Evolutionary conservation across 2,113 vertebrate species (phyloP), one percentile per base, ranked within the genome.

Genomic region (Corythornis vintsioides): DNA sequence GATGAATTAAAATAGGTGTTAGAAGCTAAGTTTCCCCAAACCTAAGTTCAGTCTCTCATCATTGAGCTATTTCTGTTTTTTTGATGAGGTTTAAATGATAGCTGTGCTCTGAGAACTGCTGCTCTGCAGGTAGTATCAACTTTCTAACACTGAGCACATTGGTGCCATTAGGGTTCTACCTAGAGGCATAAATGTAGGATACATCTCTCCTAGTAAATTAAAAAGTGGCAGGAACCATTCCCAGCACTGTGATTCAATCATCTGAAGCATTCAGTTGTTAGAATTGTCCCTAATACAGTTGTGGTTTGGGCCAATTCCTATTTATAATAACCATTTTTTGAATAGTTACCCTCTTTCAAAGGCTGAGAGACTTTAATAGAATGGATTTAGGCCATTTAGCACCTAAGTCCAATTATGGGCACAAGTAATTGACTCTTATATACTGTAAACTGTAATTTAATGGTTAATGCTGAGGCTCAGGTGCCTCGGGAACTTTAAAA

Each of bases 51-150:
- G 73, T 55, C 38, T 59, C 47, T 77, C 42, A 74, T 47, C 60
- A 74, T 38, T 28, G 42, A 83, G 64, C 16, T 86, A 59, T 80
- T 92, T 93, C 33, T 87, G 17, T 66, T 14, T 63, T 63, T 93
- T 90, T 92, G 64, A 91, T 74, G 64, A 90, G 38, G 10, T 88
- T 92, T 92, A 88, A 90, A 88, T 80, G 5, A 38, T 77, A 90
- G 42, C 38, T 77, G 29, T 80, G 64, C 52, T 92, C 33, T 74
- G 67, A 73, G 75, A 80, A 86, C 38, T 77, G 31, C 26, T 83
- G 38, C 10, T 71, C 21, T 18, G 17, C 45, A 53, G 33, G 26
- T 72, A 47, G 7, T 31, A 79, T 75, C 66, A 75, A 6, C 71
- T 69, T 85, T 75, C 42, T 79, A 63, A 64, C 15, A 16, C n/a